Evolutionary conservation across 2,113 vertebrate genomes (phyloP), one percentile per base, ranked within the genome.

Genomic region (Podocnemis expansa): DNA sequence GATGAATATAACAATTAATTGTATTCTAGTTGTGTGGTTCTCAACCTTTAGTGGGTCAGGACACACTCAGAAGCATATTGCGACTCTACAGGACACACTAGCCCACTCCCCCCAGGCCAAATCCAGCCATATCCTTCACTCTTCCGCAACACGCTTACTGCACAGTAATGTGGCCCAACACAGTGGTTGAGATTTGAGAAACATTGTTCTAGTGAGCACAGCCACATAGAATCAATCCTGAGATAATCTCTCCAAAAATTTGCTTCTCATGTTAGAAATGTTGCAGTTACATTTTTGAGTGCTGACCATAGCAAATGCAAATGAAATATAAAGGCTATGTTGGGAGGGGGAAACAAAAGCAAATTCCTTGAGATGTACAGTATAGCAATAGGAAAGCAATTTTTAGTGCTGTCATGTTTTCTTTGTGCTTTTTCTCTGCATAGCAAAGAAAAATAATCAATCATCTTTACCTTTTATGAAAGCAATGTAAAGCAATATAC

Each of bases 221-320:
- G 2, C 43, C 25, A 89, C 10, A n/a, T 29, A 82, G 9, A 56
- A 47, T 2, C 43, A 70, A 8, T 19, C n/a, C 4, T 31, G 0
- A 21, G 51, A 88, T 54, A 14, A 76, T 10, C 29, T 5, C 73
- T 73, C 70, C 75, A 52, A 87, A 89, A 54, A 21, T 47, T 86
- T 31, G 2, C 4, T 76, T 73, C 63, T 1, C 0, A 90, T 10
- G 4, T 31, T 86, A 52, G 45, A 90, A 93, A 84, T 1, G 0
- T 38, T 90, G n/a, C 21, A 6, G n/a, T n/a, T n/a, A n/a, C n/a
- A n/a, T 89, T 88, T 86, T 22, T 90, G 6, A 55, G 2, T 4
- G 0, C 0, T 34, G 4, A 6, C 76, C 8, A 34, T 78, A 38
- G 1, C 55, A 78, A 89, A 87, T 34, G 1, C 2, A 75, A 83